Evolutionary conservation across 2,888 invertebrate genomes (phyloP).

Genomic region (Macrophya alboannulata): DNA sequence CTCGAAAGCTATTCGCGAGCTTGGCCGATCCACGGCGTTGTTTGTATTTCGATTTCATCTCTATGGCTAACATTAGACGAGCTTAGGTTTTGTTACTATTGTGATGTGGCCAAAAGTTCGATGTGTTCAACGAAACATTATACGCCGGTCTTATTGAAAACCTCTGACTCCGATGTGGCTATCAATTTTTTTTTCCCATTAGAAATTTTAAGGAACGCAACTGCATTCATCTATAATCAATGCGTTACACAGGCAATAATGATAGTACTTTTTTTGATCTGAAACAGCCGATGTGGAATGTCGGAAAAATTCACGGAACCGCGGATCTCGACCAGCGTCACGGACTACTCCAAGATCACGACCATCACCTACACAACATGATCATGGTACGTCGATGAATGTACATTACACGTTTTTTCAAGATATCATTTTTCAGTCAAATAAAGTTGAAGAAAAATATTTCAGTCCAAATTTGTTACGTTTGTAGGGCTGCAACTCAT

Average conservation of each 20-base stretch:
- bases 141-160: not conserved
- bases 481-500: not conserved
- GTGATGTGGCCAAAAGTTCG: too few relatives aligned
- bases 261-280: not conserved
- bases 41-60: too few relatives aligned
- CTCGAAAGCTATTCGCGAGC: too few relatives aligned
- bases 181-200: not conserved
- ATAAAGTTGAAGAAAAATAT: not conserved
- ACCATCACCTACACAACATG: not conserved
- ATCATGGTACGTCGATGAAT: constrained; percentile 26
- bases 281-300: constrained; percentile 5
- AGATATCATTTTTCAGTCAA: not conserved
- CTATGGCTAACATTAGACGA: too few relatives aligned
- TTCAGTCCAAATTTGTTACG: not conserved
- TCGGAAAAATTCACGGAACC: constrained; percentile 40
- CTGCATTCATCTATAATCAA: not conserved
- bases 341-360: constrained; percentile 65
- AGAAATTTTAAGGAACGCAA: not conserved
- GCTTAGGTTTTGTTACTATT: too few relatives aligned
- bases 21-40: too few relatives aligned
- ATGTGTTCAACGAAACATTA: not conserved
- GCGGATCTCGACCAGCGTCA: constrained; percentile 60
- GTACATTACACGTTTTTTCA: not conserved
- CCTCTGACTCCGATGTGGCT: not conserved
- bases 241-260: not conserved